A percentile compares a stretch with the other conserved stretches of the same genome.
These are phyloP conservation scores for Nemotelus pantherinus DNA, from an alignment of 2,888 invertebrate species.

Conservation along the genomic window DNA sequence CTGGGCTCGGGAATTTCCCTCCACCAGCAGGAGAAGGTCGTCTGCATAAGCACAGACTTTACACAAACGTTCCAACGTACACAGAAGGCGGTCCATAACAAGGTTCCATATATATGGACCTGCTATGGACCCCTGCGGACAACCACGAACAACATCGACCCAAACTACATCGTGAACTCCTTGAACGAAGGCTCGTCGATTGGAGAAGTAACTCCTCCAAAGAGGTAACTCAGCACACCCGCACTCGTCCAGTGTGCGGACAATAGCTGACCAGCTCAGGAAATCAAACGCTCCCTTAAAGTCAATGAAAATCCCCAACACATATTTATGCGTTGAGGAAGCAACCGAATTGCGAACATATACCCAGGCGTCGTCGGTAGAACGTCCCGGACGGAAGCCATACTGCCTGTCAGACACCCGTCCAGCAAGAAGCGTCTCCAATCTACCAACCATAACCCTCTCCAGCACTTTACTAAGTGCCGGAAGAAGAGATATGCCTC, in stretches of 20 bases:
- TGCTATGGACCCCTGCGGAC: constrained; percentile 4
- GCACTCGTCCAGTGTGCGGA: too few relatives aligned
- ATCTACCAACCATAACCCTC: not conserved
- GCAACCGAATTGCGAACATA: not conserved
- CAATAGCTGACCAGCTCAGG: not conserved
- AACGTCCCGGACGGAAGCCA: not conserved
- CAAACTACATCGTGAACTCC: not conserved
- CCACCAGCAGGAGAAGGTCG: not conserved
- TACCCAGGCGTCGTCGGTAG: not conserved
- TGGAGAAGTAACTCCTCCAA: not conserved
- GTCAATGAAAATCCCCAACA: not conserved
- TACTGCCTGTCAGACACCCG: not conserved
- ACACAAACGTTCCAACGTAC: not conserved
- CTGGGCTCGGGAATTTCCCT: not conserved
- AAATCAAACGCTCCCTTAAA: not conserved
- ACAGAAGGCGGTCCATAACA: not conserved
- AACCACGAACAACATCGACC: not conserved
- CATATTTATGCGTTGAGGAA: not conserved
- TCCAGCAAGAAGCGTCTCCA: not conserved
- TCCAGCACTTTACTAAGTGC: not conserved
- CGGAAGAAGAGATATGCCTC: not conserved
- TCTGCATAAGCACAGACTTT: not conserved
- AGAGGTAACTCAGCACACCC: not conserved
- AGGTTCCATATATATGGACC: constrained; percentile 2
- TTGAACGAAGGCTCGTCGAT: not conserved